Evolutionary conservation across 2,113 vertebrate species (phyloP).

Genomic region (Carassius carassius): DNA sequence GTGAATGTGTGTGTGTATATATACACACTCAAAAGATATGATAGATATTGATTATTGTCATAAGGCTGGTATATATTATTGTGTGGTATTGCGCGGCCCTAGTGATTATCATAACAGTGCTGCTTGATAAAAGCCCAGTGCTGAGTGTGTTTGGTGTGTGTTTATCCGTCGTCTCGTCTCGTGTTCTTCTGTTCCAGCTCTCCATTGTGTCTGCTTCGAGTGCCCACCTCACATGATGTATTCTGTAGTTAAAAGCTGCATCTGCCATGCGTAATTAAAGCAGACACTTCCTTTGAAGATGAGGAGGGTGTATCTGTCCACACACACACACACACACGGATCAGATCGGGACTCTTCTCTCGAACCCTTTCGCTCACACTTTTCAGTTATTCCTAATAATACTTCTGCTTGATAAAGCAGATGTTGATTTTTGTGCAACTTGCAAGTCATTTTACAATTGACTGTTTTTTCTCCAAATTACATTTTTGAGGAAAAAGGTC

Average conservation of each 20-base stretch:
- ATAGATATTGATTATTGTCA: neutral
- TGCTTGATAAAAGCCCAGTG: neutral
- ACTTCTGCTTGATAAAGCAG: neutral
- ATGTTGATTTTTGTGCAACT: no score
- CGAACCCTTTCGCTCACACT: no score
- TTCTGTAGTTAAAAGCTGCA: constrained; percentile 77
- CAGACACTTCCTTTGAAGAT: constrained; percentile 74
- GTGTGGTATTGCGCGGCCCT: neutral
- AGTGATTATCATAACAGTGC: constrained; percentile 7
- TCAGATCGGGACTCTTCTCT: neutral
- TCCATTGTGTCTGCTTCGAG: constrained; percentile 63
- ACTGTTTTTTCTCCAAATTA: no score
- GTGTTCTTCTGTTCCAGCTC: neutral
- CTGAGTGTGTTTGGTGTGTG: neutral
- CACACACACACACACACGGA: neutral
- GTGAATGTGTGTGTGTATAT: no score
- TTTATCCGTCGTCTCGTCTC: neutral
- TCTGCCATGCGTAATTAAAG: constrained; percentile 79
- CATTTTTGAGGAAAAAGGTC: no score
- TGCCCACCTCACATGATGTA: constrained; percentile 70
- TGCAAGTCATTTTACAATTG: no score
- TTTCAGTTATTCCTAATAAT: neutral
- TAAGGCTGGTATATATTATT: neutral
- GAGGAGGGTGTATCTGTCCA: constrained; percentile 56
- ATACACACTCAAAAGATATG: neutral